Conservation (phyloP, 2,797 vertebrate genomes). For the Pelochelys cantorii region DNA sequence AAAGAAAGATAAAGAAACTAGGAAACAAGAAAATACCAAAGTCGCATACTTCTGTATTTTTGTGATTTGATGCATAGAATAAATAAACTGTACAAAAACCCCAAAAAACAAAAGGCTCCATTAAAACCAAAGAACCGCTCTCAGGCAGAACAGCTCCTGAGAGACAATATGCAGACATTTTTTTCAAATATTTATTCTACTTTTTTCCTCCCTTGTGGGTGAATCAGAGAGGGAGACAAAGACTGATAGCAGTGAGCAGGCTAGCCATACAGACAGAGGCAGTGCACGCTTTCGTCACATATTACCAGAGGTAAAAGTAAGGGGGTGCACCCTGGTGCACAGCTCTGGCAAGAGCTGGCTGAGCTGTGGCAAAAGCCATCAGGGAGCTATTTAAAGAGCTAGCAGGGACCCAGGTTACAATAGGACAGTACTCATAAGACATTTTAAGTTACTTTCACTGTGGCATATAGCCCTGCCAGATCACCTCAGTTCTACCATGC, state of each 20-base stretch:
- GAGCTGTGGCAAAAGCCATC: too few species aligned
- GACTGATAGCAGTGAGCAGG: not conserved
- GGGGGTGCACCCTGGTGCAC: too few species aligned
- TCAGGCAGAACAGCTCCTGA: not conserved
- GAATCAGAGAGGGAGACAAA: not conserved
- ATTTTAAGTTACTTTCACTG: too few species aligned
- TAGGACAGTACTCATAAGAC: too few species aligned
- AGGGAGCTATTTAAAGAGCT: too few species aligned
- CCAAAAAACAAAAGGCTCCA: too few species aligned
- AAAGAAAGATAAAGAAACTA: not conserved
- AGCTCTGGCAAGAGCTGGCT: too few species aligned
- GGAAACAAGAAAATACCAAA: not conserved
- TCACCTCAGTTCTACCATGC: not conserved
- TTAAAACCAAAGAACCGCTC: not conserved
- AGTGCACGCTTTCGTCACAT: fast-evolving
- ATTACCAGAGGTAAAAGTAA: not conserved
- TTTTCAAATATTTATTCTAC: not conserved
- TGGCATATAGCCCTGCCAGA: not conserved
- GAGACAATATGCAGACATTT: not conserved
- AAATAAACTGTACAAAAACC: not conserved
- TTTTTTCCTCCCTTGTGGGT: not conserved
- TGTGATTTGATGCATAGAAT: not conserved
- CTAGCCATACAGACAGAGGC: not conserved
- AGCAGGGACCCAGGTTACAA: too few species aligned
- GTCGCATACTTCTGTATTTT: fast-evolving